These are phyloP conservation scores for Dallia pectoralis DNA, from an alignment of 2,797 vertebrate genomes.

Conservation along the genomic window DNA sequence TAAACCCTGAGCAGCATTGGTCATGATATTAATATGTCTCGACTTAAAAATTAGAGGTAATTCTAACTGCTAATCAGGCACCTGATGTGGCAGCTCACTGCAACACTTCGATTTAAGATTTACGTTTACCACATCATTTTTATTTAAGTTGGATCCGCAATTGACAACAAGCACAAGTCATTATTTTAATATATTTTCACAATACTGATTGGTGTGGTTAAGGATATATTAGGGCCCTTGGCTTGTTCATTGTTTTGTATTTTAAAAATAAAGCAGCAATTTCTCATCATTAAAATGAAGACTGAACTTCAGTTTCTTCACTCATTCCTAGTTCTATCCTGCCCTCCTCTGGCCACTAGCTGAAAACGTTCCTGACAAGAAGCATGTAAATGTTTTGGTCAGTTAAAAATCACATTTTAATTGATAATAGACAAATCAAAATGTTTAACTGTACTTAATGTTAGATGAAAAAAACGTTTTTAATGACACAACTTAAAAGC, in stretches of 20 bases:
- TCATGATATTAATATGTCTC: not conserved
- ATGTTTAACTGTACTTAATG: not conserved
- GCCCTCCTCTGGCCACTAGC: not conserved
- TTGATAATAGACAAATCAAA: not conserved
- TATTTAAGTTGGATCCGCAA: not conserved
- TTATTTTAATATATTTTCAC: not conserved
- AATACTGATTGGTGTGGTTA: not conserved
- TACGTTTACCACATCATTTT: too few relatives aligned
- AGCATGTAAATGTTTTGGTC: not conserved
- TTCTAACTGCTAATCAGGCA: too few relatives aligned
- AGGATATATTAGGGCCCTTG: not conserved
- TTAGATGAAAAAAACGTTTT: not conserved
- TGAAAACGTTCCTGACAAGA: not conserved
- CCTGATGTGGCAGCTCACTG: too few relatives aligned
- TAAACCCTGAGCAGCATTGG: not conserved
- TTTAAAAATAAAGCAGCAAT: not conserved
- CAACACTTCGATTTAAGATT: too few relatives aligned
- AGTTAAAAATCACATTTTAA: not conserved
- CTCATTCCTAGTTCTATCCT: not conserved
- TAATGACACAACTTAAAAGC: not conserved
- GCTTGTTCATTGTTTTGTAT: not conserved
- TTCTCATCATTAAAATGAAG: not conserved
- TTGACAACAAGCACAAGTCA: not conserved
- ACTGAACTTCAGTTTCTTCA: not conserved
- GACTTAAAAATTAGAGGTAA: too few relatives aligned